phyloP scores from a whole-genome alignment of 1,140 invertebrate species.

The Eubasilissa regina region DNA sequence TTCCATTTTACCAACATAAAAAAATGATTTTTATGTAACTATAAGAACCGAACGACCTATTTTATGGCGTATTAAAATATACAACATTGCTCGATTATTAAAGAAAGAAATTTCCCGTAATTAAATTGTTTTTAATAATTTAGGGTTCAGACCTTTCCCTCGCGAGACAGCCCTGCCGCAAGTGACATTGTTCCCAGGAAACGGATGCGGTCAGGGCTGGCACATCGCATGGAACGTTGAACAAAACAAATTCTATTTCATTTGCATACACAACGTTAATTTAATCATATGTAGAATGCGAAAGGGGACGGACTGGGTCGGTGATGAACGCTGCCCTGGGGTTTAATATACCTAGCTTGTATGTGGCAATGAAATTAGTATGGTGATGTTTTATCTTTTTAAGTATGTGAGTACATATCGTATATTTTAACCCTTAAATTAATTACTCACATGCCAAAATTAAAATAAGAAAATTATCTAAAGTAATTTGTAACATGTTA shows the following conservation, averaged over 20 bases:
- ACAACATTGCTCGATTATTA: too few relatives aligned
- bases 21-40: too few relatives aligned
- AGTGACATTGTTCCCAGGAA: slow-evolving; percentile 50
- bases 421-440: slow-evolving; percentile 27
- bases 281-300: slow-evolving; percentile 36
- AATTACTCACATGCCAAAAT: not conserved
- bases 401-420: not conserved
- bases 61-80: too few relatives aligned
- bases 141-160: not conserved
- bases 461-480: too few relatives aligned
- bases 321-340: slow-evolving; percentile 35
- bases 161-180: not conserved
- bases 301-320: slow-evolving; percentile 10
- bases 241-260: slow-evolving; percentile 52
- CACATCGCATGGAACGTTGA: slow-evolving; percentile 54
- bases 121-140: not conserved
- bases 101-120: not conserved
- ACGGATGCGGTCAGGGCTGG: slow-evolving; percentile 56
- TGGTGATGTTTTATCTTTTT: slow-evolving; percentile 14
- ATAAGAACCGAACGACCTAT: too few relatives aligned
- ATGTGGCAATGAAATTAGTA: slow-evolving; percentile 34
- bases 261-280: slow-evolving; percentile 50
- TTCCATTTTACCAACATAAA: too few relatives aligned
- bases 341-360: slow-evolving; percentile 27
- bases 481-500: too few relatives aligned